Evolutionary conservation across 53 echinoderm and acorn worm species (phyloP), one percentile per base, ranked within the genome.

Genomic region (Echinarachnius parma): DNA sequence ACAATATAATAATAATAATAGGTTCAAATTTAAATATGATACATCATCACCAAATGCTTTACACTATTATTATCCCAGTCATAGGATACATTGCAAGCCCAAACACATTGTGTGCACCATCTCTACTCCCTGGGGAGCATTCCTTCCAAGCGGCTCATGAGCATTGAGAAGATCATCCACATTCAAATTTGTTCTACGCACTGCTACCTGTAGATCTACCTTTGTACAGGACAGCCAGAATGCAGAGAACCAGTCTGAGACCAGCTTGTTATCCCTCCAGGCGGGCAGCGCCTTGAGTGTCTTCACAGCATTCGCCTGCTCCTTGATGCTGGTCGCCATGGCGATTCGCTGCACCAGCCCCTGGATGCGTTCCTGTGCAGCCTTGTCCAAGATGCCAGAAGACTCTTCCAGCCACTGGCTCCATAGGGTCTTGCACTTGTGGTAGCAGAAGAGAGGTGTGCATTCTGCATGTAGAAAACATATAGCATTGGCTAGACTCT

Each of bases 141-240:
- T n/a, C n/a, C n/a, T n/a, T n/a, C n/a, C n/a, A n/a, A n/a, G n/a
- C n/a, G n/a, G n/a, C n/a, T n/a, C n/a, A n/a, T n/a, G n/a, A n/a
- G n/a, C n/a, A n/a, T n/a, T n/a, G n/a, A n/a, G n/a, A n/a, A n/a
- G n/a, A n/a, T n/a, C n/a, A n/a, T n/a, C n/a, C n/a, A n/a, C n/a
- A n/a, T n/a, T n/a, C n/a, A n/a, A n/a, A n/a, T n/a, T n/a, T n/a
- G n/a, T 14, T 42, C 42, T 14, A 42, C 42, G 13, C n/a, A n/a
- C n/a, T n/a, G n/a, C n/a, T n/a, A n/a, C n/a, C n/a, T n/a, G n/a
- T n/a, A 14, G 2, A 72, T 57, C 23, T 27, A 75, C 86, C 81
- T 81, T 66, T 42, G 53, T 54, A 48, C 75, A 66, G 5, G 80
- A 75, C 23, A 86, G 60, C 86, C 86, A 86, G 68, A 53, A 53